These are phyloP conservation scores for Drosophila trichaetosa DNA, from an alignment of 2,888 invertebrate species.

Conservation along the genomic window DNA sequence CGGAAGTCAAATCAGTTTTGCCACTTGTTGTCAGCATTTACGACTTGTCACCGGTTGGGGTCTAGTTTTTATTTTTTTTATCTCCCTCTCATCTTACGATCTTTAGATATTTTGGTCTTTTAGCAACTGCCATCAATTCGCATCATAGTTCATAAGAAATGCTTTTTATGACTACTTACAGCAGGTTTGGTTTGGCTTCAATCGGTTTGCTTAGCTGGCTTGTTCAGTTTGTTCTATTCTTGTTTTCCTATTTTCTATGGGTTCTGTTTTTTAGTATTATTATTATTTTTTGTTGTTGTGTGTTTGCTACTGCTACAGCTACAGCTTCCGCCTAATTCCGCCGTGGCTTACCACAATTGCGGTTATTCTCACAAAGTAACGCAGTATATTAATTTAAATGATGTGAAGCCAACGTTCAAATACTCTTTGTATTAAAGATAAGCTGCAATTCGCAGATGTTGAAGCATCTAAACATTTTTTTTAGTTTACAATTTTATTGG, in stretches of 20 bases:
- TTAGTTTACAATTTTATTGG: not conserved
- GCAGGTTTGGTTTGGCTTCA: constrained; percentile 37
- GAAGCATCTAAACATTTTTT: not conserved
- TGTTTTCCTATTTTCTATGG: constrained; percentile 27
- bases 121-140: constrained; percentile 44
- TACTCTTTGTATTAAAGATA: constrained; percentile 7
- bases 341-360: constrained; percentile 63
- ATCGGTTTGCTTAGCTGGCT: constrained; percentile 39
- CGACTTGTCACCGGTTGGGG: constrained; percentile 51
- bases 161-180: constrained; percentile 42
- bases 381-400: not conserved
- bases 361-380: constrained; percentile 60
- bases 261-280: constrained; percentile 15
- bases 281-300: not conserved
- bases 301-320: constrained; percentile 28
- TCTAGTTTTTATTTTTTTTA: not conserved
- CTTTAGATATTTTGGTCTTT: constrained; percentile 4
- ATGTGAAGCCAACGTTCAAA: constrained; percentile 3
- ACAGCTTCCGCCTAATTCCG: constrained; percentile 58
- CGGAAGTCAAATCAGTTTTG: constrained; percentile 68
- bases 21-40: constrained; percentile 56
- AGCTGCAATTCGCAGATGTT: not conserved
- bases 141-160: constrained; percentile 47
- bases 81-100: constrained; percentile 18
- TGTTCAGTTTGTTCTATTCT: constrained; percentile 14